phyloP scores from a whole-genome alignment of 2,888 invertebrate species.

The Cataglyphis albicans region DNA sequence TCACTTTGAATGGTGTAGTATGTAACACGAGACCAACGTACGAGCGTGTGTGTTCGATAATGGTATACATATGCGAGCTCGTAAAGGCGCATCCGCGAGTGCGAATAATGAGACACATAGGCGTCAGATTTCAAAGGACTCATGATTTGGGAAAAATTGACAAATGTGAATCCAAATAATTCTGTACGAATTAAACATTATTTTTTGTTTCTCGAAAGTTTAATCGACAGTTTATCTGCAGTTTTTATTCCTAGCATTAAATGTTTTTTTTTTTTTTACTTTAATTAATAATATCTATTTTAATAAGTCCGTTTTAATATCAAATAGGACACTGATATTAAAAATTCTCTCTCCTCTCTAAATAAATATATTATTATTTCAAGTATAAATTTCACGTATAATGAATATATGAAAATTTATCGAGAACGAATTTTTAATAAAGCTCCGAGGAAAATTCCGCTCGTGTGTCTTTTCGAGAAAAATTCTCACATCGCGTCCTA shows the following conservation, averaged over 20 bases:
- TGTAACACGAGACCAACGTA: conserved; percentile 35
- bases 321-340: background rate
- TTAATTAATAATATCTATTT: background rate
- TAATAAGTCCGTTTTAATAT: background rate
- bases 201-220: background rate
- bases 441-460: background rate
- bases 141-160: background rate
- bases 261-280: background rate
- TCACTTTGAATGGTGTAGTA: conserved; percentile 19
- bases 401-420: background rate
- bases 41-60: conserved; percentile 24
- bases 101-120: conserved; percentile 19
- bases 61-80: background rate
- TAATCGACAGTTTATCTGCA: background rate
- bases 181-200: background rate
- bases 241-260: background rate
- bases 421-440: background rate
- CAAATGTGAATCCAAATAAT: background rate
- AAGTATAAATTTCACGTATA: background rate
- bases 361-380: background rate
- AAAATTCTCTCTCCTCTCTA: background rate
- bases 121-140: conserved; percentile 8
- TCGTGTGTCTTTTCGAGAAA: background rate
- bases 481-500: background rate
- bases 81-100: conserved; percentile 12